A percentile compares a stretch with the other conserved stretches of the same genome.
Evolutionary conservation across 1,140 invertebrate species (phyloP).

Genomic region (Sogatella furcifera): DNA sequence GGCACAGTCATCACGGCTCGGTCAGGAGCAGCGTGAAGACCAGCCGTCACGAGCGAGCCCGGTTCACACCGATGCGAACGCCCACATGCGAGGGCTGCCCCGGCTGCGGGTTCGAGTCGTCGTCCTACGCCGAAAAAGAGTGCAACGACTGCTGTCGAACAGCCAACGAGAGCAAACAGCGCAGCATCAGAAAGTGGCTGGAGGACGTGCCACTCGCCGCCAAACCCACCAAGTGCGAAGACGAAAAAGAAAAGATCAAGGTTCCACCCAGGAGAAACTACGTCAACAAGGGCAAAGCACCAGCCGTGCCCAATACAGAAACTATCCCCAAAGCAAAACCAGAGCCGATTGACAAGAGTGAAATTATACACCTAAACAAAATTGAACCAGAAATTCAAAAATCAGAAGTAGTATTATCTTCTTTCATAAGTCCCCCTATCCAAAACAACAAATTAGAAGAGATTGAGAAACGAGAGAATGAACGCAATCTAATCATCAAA

Average conservation of each 20-base stretch:
- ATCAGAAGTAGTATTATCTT: too few relatives aligned
- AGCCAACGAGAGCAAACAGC: conserved; percentile 51
- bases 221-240: conserved; percentile 10
- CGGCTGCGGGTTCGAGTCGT: conserved; percentile 36
- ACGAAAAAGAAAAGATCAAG: conserved; percentile 28
- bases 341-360: too few relatives aligned
- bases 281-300: conserved; percentile 14
- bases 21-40: conserved; percentile 31
- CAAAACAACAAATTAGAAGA: too few relatives aligned
- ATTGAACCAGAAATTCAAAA: too few relatives aligned
- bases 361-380: too few relatives aligned
- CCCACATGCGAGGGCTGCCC: conserved; percentile 50
- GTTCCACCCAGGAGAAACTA: conserved; percentile 17
- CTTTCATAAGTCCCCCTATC: too few relatives aligned
- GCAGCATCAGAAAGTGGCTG: conserved; percentile 63
- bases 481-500: too few relatives aligned
- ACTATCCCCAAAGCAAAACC: not conserved
- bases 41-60: conserved; percentile 43
- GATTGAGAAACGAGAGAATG: too few relatives aligned
- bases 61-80: conserved; percentile 10
- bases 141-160: conserved; percentile 38
- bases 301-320: not conserved
- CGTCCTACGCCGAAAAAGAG: conserved; percentile 21
- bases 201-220: conserved; percentile 49
- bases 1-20: conserved; percentile 3